These are phyloP conservation scores for Stenodera caucasica DNA, from an alignment of 2,888 invertebrate species.

Conservation along the genomic window DNA sequence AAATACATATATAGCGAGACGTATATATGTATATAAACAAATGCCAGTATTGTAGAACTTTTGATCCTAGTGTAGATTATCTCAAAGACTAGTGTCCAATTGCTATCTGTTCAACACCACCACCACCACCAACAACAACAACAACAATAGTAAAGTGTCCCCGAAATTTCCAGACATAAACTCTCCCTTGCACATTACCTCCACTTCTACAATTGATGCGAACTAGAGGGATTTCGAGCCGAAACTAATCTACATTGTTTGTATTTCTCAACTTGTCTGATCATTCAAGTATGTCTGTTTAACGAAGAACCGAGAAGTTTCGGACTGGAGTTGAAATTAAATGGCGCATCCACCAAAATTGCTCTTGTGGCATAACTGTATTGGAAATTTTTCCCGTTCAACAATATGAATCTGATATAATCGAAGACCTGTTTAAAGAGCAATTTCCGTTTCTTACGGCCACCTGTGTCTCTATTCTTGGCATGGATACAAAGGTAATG, in stretches of 20 bases:
- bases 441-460: too few relatives aligned
- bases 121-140: slow-evolving; percentile 3
- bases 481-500: too few relatives aligned
- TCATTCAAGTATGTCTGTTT: slow-evolving; percentile 28
- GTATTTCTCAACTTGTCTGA: slow-evolving; percentile 32
- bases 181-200: slow-evolving; percentile 7
- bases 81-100: slow-evolving; percentile 32
- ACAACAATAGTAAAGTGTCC: slow-evolving; percentile 24
- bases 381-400: too few relatives aligned
- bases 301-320: neutral
- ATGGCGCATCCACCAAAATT: neutral
- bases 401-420: too few relatives aligned
- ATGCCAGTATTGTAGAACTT: slow-evolving; percentile 16
- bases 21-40: neutral
- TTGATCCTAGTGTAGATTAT: slow-evolving; percentile 37
- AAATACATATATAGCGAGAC: neutral
- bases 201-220: too few relatives aligned
- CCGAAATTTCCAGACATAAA: slow-evolving; percentile 29
- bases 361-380: too few relatives aligned
- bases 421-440: too few relatives aligned
- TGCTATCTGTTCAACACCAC: slow-evolving; percentile 26
- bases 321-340: neutral
- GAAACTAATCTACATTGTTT: slow-evolving; percentile 34
- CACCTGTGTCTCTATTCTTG: too few relatives aligned
- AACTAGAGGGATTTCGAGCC: slow-evolving; percentile 6